Conservation (phyloP, 2,113 vertebrate species). For the Phrynosoma blainvillii region DNA sequence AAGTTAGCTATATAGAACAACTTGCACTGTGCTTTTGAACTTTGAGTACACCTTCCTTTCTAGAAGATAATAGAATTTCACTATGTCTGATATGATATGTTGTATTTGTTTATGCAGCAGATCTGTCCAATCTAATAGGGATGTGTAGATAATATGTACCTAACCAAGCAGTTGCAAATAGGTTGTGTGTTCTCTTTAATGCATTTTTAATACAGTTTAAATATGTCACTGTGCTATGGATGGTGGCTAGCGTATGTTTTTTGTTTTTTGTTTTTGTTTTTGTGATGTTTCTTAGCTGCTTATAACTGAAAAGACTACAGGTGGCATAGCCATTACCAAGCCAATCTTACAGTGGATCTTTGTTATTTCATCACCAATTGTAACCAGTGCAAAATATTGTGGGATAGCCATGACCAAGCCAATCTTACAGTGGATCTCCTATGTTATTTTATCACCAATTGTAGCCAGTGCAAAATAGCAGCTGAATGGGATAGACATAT, state of each 20-base stretch:
- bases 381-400: background rate
- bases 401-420: too few species aligned
- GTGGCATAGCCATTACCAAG: background rate
- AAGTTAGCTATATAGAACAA: slow-evolving; percentile 8
- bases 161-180: background rate
- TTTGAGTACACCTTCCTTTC: background rate
- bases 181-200: background rate
- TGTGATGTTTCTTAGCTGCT: background rate
- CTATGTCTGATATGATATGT: background rate
- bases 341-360: too few species aligned
- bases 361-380: too few species aligned
- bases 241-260: background rate
- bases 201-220: background rate
- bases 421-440: too few species aligned
- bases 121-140: background rate
- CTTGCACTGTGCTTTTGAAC: slow-evolving; percentile 1
- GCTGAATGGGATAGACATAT: too few species aligned
- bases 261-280: background rate
- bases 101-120: background rate
- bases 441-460: too few species aligned
- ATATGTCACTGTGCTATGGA: background rate
- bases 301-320: background rate
- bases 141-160: background rate
- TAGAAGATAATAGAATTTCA: background rate
- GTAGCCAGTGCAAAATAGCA: too few species aligned